Evolutionary conservation across 2,797 vertebrate genomes (phyloP).

Genomic region (Anas flavirostris): DNA sequence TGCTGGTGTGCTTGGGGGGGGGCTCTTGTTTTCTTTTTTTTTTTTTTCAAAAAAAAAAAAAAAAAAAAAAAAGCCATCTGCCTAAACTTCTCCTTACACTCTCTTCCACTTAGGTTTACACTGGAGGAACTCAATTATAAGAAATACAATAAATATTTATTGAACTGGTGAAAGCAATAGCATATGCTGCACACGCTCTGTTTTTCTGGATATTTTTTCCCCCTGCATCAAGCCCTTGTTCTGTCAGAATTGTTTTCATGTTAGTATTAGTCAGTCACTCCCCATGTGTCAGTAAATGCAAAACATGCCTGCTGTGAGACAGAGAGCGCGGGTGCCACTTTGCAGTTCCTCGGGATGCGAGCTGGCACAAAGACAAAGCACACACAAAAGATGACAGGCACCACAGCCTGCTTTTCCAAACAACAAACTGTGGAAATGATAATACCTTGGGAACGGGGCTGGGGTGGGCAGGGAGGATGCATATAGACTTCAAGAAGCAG

Average conservation of each 20-base stretch:
- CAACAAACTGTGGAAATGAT: slow-evolving; percentile 29
- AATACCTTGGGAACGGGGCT: not conserved
- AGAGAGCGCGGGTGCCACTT: slow-evolving; percentile 56
- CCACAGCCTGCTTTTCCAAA: slow-evolving; percentile 50
- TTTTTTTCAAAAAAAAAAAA: not conserved
- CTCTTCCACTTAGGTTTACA: slow-evolving; percentile 12
- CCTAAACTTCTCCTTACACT: slow-evolving; percentile 36
- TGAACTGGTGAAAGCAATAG: slow-evolving; percentile 51
- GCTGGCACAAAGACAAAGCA: slow-evolving; percentile 63
- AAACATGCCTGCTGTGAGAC: slow-evolving; percentile 68
- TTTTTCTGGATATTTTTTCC: slow-evolving; percentile 22
- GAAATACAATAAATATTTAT: slow-evolving; percentile 70
- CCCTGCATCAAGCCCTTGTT: slow-evolving; percentile 64
- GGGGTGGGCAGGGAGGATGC: not conserved
- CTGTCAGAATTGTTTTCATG: slow-evolving; percentile 72
- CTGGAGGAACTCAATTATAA: slow-evolving; percentile 36
- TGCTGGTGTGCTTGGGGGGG: not conserved
- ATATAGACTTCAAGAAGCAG: not conserved
- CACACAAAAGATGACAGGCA: slow-evolving; percentile 70
- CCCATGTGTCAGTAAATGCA: slow-evolving; percentile 71
- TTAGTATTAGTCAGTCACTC: slow-evolving; percentile 75
- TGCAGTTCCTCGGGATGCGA: slow-evolving; percentile 46
- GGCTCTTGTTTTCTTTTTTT: not conserved
- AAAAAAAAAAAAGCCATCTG: not conserved
- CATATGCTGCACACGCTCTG: slow-evolving; percentile 63